Base-by-base conservation (phyloP, 2,888 invertebrate species). In the Chironomus tentans region DNA sequence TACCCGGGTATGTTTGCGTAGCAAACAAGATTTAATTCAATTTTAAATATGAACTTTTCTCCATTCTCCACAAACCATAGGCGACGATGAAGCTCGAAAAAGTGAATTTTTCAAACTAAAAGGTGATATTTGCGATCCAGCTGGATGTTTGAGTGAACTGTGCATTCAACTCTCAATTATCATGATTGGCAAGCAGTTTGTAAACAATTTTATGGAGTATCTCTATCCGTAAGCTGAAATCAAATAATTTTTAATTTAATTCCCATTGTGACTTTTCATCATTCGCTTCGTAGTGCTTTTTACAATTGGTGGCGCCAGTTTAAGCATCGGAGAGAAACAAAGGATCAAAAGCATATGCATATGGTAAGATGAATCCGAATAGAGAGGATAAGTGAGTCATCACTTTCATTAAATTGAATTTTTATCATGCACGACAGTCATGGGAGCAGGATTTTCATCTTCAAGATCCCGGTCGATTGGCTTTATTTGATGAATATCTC, bases 361-460 rank as follows among this genome's bases (percentile, higher is more conserved):
- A 92, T 92, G 82, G 87, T 74, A 22, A 68, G 21, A 56, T 10
- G 5, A 13, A 65, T 65, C 2, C 1, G 7, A 21, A 65, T 65
- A 89, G 65, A 56, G 4, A n/a, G 56, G 18, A 18, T 18, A 15
- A 56, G 15, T 56, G n/a, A 15, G n/a, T 56, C 56, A 56, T 56
- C 56, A 65, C 13, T 65, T 61, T 22, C 15, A 50, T 21, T 2
- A 22, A 70, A 47, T 70, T 48, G 47, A 22, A 21, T 73, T 73
- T 38, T 21, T 38, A 38, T 38, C 10, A 38, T 38, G 7, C 7
- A 10, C 38, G 10, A 38, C 38, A 74, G 74, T 61, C 88, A 2
- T 98, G 97, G 97, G 97, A 98, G 80, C 91, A 94, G 80, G 98
- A 98, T 83, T 97, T 94, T 83, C 93, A 95, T 79, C 87, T 98